phyloP scores from a whole-genome alignment of 2,797 vertebrate species.

The Phrynocephalus forsythii region DNA sequence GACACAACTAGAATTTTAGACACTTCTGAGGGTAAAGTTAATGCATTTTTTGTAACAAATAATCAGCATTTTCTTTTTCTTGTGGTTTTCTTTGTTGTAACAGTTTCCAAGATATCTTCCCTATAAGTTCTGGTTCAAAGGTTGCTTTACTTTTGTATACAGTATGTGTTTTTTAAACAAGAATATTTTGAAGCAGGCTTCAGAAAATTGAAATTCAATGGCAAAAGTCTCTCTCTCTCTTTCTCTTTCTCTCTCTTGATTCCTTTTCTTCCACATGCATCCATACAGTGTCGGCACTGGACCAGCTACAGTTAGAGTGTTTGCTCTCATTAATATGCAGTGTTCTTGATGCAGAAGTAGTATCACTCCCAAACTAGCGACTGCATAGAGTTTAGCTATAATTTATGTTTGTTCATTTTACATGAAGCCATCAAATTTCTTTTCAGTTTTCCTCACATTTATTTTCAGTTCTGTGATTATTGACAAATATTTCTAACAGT shows the following conservation, averaged over 20 bases:
- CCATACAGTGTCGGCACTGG: not conserved
- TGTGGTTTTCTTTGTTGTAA: not conserved
- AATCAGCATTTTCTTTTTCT: not conserved
- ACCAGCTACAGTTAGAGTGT: not conserved
- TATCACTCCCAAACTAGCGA: accelerated
- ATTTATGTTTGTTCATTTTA: not conserved
- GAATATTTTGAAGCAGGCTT: not conserved
- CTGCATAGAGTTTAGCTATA: not conserved
- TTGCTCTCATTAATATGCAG: not conserved
- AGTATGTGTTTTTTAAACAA: not conserved
- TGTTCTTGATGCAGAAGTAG: not conserved
- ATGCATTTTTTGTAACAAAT: not conserved
- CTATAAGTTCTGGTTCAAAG: not conserved
- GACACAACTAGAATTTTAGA: not conserved
- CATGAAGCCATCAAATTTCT: not conserved
- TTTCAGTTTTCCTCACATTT: not conserved
- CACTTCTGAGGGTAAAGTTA: not conserved
- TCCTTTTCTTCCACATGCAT: not conserved
- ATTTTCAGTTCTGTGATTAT: not conserved
- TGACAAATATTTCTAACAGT: not conserved
- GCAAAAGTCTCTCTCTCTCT: not conserved
- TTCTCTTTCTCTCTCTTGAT: not conserved
- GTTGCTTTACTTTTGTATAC: not conserved
- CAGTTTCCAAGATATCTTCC: not conserved
- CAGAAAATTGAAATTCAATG: not conserved